Evolutionary conservation across 2,888 invertebrate genomes (phyloP).

Genomic region (Acrocyrtus sp.): DNA sequence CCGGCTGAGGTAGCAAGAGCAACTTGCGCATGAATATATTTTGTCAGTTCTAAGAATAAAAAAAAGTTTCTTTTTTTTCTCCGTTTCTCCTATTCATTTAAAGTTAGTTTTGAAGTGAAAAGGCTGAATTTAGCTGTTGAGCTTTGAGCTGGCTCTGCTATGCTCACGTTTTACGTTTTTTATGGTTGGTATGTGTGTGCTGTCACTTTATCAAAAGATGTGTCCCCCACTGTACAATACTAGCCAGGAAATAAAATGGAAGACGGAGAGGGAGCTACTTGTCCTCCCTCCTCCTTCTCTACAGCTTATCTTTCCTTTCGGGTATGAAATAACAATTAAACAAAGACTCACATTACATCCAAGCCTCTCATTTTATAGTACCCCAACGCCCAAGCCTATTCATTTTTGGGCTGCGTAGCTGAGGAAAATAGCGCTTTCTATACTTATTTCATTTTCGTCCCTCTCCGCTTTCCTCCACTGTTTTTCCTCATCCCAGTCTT

Average conservation of each 20-base stretch:
- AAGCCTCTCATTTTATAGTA: no score
- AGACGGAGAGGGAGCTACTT: not conserved
- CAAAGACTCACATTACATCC: slow-evolving; percentile 31
- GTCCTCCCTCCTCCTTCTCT: not conserved
- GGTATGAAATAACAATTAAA: slow-evolving; percentile 43
- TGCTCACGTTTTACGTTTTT: slow-evolving; percentile 16
- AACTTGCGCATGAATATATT: not conserved
- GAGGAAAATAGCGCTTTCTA: no score
- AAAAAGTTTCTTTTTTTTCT: slow-evolving; percentile 3
- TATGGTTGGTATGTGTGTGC: no score
- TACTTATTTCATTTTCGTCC: no score
- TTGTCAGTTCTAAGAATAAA: not conserved
- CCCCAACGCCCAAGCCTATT: no score
- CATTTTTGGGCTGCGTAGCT: no score
- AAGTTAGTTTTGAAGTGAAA: not conserved
- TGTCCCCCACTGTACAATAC: slow-evolving; percentile 1
- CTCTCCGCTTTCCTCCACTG: no score
- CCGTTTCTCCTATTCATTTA: not conserved
- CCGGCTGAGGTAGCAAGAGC: not conserved
- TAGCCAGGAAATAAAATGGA: slow-evolving; percentile 2
- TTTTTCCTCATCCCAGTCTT: no score
- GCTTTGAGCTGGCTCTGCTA: not conserved
- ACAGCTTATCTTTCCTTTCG: slow-evolving; percentile 4
- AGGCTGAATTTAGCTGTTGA: slow-evolving; percentile 1
- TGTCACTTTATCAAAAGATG: slow-evolving; percentile 37